Conservation (phyloP, 2,113 vertebrate genomes). For the Ancistrus triradiatus region DNA sequence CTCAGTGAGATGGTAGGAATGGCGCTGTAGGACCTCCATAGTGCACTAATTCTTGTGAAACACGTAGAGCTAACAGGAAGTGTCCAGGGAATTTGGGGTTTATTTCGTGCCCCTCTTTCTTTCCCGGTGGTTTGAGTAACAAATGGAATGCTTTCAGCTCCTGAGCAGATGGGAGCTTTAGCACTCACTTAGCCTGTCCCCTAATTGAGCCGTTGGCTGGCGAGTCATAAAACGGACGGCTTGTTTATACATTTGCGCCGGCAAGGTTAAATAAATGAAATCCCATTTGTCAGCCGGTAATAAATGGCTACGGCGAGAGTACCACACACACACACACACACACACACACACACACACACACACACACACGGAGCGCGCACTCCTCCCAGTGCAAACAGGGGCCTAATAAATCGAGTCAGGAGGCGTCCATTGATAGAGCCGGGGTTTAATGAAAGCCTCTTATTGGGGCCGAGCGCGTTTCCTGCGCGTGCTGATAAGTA, state of each 20-base stretch:
- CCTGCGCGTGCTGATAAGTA: constrained; percentile 97
- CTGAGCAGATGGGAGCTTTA: constrained; percentile 99
- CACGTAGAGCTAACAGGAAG: no score
- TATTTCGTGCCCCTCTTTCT: no score
- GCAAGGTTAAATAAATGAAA: constrained; percentile 99
- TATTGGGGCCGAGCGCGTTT: constrained; percentile 81
- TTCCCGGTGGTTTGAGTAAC: constrained; percentile 78
- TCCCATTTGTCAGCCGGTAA: constrained; percentile 99
- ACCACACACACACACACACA: neutral
- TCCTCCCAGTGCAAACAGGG: constrained; percentile 84
- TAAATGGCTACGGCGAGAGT: constrained; percentile 77
- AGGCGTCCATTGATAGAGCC: constrained; percentile 88
- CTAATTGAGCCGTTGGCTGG: constrained; percentile 99
- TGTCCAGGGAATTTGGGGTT: no score
- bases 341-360: neutral
- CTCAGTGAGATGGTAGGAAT: no score
- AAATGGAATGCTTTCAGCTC: constrained; percentile 99
- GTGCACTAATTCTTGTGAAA: no score
- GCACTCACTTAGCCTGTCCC: constrained; percentile 99
- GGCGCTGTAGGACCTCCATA: no score
- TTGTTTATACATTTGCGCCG: constrained; percentile 98
- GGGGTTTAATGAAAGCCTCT: constrained; percentile 97
- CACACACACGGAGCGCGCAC: neutral
- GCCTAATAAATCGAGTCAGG: constrained; percentile 95
- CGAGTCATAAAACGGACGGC: constrained; percentile 96